Evolutionary conservation across 2,888 invertebrate species (phyloP).

Genomic region (Temnothorax rugatulus): DNA sequence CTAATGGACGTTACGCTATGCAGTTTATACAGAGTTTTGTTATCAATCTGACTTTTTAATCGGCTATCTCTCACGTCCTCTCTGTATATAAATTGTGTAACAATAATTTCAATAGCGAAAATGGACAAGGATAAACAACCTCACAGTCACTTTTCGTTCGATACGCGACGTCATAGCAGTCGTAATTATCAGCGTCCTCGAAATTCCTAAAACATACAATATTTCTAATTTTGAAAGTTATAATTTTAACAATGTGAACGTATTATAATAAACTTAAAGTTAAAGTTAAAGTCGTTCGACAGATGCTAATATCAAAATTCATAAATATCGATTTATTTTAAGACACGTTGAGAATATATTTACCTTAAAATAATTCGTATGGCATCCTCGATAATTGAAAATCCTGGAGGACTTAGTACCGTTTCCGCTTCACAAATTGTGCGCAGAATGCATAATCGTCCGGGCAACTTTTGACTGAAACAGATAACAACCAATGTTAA

Average conservation of each 20-base stretch:
- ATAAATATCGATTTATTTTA: background rate
- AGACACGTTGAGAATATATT: background rate
- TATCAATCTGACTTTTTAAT: slow-evolving; percentile 14
- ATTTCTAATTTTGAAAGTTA: background rate
- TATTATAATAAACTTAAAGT: background rate
- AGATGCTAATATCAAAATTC: background rate
- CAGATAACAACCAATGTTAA: slow-evolving; percentile 31
- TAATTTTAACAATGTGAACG: background rate
- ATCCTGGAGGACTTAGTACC: slow-evolving; percentile 88
- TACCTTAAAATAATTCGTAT: slow-evolving; percentile 89
- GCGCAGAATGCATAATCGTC: slow-evolving; percentile 89
- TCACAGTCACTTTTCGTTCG: slow-evolving; percentile 76
- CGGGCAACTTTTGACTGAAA: slow-evolving; percentile 89
- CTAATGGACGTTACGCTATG: slow-evolving; percentile 10
- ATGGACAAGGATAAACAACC: slow-evolving; percentile 80
- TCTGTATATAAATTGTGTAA: slow-evolving; percentile 67
- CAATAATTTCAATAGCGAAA: slow-evolving; percentile 82
- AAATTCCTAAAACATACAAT: slow-evolving; percentile 75
- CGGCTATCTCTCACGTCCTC: background rate
- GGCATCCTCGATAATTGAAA: slow-evolving; percentile 90
- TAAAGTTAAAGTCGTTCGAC: background rate
- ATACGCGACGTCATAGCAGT: slow-evolving; percentile 82
- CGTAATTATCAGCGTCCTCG: slow-evolving; percentile 69
- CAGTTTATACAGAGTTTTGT: slow-evolving; percentile 8
- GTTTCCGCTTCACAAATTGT: slow-evolving; percentile 90